Base-by-base conservation (phyloP, 2,113 vertebrate species). In the Corythornis vintsioides region DNA sequence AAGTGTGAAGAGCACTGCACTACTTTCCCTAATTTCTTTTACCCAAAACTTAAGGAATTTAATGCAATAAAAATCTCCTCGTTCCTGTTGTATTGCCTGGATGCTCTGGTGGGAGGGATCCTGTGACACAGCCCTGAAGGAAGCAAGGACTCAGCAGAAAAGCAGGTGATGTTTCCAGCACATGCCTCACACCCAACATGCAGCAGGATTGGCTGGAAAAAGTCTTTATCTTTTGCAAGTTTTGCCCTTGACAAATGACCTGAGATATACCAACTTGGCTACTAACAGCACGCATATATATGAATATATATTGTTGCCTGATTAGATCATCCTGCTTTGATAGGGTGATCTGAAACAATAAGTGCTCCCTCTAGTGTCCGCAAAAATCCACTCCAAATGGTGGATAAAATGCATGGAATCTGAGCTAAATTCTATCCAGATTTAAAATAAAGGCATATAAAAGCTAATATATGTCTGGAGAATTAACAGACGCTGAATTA, bases 331-430 rank as follows among this genome's bases (percentile, higher is more conserved):
- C 11, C 50, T 67, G 26, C 26, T 71, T 83, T 43, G 73, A 88
- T 4, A 0, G 8, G 15, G 86, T 50, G 77, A 47, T 89, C 60
- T 86, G 65, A 82, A 96, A 85, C 91, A 88, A 81, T 95, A 65
- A 77, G 91, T 77, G 67, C 96, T 96, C 92, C 95, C 94, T 95
- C 96, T 96, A 96, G 96, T 55, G 92, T 87, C 65, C 94, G 87
- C 20, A 91, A 76, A 85, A 91, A 79, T 63, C 82, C 87, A 67
- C 35, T 90, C 89, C 35, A 53, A 76, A 87, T 19, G 43, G 55
- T 15, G 7, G 78, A 42, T n/a, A 15, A 65, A 66, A 29, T 6
- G 31, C 29, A 31, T 2, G 5, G 60, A 66, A 70, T 43, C 29
- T 15, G 48, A 89, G 45, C 35, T n/a, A 40, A 81, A 17, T 21